phyloP scores from a whole-genome alignment of 2,888 invertebrate species.

The Dioctria linearis region DNA sequence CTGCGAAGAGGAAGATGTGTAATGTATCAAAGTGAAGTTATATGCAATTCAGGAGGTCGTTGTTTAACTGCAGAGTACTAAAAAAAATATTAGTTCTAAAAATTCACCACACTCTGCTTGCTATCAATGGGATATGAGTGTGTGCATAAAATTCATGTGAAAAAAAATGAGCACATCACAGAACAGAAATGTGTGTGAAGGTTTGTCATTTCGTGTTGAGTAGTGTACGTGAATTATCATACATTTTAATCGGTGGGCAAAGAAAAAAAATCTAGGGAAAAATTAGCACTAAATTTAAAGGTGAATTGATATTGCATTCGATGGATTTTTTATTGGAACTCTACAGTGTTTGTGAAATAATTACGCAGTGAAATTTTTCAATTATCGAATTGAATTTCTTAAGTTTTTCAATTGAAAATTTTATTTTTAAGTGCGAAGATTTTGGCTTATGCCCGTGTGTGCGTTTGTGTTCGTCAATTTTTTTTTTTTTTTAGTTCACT shows the following conservation, averaged over 20 bases:
- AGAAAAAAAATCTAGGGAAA: constrained; percentile 22
- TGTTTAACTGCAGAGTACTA: too few species aligned
- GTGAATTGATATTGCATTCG: constrained; percentile 8
- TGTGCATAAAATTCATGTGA: too few species aligned
- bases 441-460: not conserved
- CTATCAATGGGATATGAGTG: not conserved
- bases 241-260: constrained; percentile 26
- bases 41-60: too few species aligned
- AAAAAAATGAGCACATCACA: too few species aligned
- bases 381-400: not conserved
- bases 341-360: not conserved
- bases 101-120: not conserved
- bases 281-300: constrained; percentile 6
- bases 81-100: not conserved
- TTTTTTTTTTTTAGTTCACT: not conserved
- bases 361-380: not conserved
- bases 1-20: too few species aligned
- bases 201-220: constrained; percentile 6
- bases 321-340: not conserved
- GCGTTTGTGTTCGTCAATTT: constrained; percentile 5
- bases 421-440: constrained; percentile 39
- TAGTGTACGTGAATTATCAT: constrained; percentile 34
- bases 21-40: too few species aligned
- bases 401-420: not conserved
- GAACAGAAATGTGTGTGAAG: not conserved